phyloP scores from a whole-genome alignment of 2,797 vertebrate genomes.

The Pangasius macronema region DNA sequence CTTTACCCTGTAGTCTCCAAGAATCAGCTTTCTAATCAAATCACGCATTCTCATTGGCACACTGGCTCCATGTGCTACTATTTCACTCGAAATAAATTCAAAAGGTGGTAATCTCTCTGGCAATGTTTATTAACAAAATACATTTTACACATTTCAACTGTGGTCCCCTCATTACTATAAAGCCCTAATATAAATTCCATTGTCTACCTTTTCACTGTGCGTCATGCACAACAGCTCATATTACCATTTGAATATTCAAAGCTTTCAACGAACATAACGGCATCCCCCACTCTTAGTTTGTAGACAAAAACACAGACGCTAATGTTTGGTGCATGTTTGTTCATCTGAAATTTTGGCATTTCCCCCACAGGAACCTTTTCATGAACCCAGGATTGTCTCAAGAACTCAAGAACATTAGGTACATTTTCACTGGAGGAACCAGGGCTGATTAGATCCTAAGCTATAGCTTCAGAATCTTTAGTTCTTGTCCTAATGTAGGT shows the following conservation, averaged over 20 bases:
- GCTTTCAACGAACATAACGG: not conserved
- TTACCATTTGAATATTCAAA: slow-evolving; percentile 41
- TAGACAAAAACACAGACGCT: not conserved
- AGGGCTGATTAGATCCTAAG: not conserved
- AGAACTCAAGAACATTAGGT: not conserved
- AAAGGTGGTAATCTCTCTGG: not conserved
- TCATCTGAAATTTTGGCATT: not conserved
- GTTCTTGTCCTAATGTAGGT: not conserved
- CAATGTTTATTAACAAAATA: not conserved
- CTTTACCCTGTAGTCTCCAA: slow-evolving; percentile 46
- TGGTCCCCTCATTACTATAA: not conserved
- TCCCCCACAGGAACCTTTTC: not conserved
- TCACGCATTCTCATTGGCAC: slow-evolving; percentile 4
- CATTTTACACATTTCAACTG: not conserved
- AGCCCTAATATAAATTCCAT: not conserved
- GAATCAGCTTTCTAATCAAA: slow-evolving; percentile 29
- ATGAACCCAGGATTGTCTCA: not conserved
- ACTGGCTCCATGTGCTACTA: not conserved
- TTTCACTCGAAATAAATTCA: not conserved
- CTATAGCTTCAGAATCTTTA: not conserved
- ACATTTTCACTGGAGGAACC: not conserved
- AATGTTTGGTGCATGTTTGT: not conserved
- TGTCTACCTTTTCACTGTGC: not conserved
- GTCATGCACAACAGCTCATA: not conserved
- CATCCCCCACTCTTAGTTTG: too few species aligned